Base-by-base conservation (phyloP, 2,113 vertebrate species). In the Nyctibius bracteatus region DNA sequence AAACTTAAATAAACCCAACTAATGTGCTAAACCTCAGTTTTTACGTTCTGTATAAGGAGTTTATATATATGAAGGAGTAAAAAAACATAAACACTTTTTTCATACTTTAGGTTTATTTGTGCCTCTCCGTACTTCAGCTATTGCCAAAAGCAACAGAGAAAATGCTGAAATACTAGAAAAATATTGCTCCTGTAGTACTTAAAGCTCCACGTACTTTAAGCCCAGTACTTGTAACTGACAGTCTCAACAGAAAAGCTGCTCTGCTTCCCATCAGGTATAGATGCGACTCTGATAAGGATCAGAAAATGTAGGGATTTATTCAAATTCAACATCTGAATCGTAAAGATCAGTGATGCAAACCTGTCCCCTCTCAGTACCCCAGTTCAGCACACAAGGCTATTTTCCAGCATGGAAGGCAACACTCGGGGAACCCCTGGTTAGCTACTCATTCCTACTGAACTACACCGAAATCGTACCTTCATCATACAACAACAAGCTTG, bases 21-120 rank as follows among this genome's bases (percentile, higher is more conserved):
- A 92, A 94, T 70, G 65, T 70, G 92, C 88, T 97, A 95, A 95
- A 94, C 86, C 95, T 92, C 91, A 90, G 63, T 43, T 88, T 92
- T 93, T 74, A 88, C 35, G 59, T 81, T 91, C 68, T 92, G 63
- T 51, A 52, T 66, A 63, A 84, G 71, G 82, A 96, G 88, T 86
- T 86, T 84, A 94, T 55, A 94, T 88, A 83, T 43, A 71, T 39
- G 35, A 90, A 88, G 51, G 77, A 74, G 68, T 94, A 43, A 91
- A 95, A 95, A 81, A 81, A 86, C 59, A 84, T 88, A 86, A 94
- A 84, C 39, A 59, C 65, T 91, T 95, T 86, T 70, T 81, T 86
- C 81, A 84, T 93, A 81, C 35, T 86, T 94, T 81, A 1, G 5
- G 80, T 78, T 85, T 81, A 74, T 86, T 92, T 92, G 91, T 79